Percentiles rank a stretch among this genome's conserved stretches.
Evolutionary conservation across 2,113 vertebrate genomes (phyloP).

Genomic region (Edolisoma coerulescens): DNA sequence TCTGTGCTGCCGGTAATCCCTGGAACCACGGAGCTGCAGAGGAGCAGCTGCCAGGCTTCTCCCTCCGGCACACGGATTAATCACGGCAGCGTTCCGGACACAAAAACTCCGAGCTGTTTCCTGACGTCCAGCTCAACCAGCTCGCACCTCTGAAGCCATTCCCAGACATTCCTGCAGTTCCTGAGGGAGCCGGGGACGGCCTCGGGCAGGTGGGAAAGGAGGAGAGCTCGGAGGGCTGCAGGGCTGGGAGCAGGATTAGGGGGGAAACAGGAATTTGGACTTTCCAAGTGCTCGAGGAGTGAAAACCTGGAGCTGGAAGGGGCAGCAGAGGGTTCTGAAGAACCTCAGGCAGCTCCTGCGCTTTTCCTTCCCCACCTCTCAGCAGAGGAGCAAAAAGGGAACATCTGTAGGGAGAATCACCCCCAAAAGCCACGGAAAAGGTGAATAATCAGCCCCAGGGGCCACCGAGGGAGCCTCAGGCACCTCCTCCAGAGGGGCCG

Average conservation of each 20-base stretch:
- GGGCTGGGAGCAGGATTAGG: background rate
- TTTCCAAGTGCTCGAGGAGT: background rate
- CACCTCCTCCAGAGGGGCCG: no score
- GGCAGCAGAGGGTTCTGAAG: background rate
- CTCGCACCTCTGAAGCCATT: no score
- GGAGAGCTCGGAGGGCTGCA: background rate
- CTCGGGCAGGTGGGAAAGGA: background rate
- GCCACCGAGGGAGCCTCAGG: no score
- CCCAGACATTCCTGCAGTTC: background rate
- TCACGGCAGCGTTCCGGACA: fast-evolving
- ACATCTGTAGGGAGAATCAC: no score
- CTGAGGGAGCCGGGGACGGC: background rate
- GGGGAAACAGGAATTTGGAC: background rate
- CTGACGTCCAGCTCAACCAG: background rate
- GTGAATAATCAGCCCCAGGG: no score
- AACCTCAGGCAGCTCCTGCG: background rate
- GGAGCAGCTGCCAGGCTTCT: background rate
- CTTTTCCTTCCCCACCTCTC: background rate
- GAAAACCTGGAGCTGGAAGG: background rate
- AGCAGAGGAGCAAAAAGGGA: no score
- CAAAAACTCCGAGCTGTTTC: background rate
- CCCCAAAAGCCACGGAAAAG: no score
- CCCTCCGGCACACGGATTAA: background rate
- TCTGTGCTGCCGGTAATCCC: background rate
- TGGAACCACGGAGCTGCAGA: background rate